phyloP scores from a whole-genome alignment of 2,888 invertebrate species.

The Amiota minor region DNA sequence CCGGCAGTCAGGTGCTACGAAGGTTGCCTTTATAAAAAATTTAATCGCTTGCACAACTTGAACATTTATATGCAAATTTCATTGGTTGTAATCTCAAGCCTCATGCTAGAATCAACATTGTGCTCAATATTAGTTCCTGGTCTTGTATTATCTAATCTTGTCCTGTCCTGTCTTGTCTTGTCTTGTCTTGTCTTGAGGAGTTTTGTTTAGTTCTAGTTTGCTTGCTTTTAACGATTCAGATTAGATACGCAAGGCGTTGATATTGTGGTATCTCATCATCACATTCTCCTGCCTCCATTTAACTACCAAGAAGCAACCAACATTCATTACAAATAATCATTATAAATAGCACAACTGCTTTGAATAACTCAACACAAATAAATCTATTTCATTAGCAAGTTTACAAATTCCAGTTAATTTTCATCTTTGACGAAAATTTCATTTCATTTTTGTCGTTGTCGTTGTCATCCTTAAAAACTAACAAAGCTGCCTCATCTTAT shows the following conservation, averaged over 20 bases:
- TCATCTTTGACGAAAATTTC: slow-evolving; percentile 8
- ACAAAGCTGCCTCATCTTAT: too few species aligned
- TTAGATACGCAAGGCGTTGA: neutral
- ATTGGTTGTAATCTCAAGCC: slow-evolving; percentile 11
- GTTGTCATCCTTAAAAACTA: too few species aligned
- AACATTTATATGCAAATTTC: slow-evolving; percentile 29
- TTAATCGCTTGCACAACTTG: slow-evolving; percentile 13
- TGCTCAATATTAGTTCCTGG: too few species aligned
- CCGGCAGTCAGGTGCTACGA: neutral
- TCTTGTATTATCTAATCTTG: too few species aligned
- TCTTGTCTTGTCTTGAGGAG: too few species aligned
- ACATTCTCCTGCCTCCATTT: too few species aligned
- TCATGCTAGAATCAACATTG: neutral
- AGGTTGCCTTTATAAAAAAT: neutral
- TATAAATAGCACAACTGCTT: slow-evolving; percentile 10
- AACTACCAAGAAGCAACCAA: too few species aligned
- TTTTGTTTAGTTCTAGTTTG: too few species aligned
- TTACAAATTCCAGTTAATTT: slow-evolving; percentile 25
- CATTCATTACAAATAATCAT: neutral
- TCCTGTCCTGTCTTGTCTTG: too few species aligned
- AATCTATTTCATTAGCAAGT: slow-evolving; percentile 27
- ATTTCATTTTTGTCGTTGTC: neutral
- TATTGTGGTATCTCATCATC: neutral
- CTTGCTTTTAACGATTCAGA: neutral
- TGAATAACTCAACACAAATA: slow-evolving; percentile 18